A percentile compares a stretch with the other conserved stretches of the same genome.
These are phyloP conservation scores for Phasia obesa DNA, from an alignment of 2,888 invertebrate genomes.

Conservation along the genomic window DNA sequence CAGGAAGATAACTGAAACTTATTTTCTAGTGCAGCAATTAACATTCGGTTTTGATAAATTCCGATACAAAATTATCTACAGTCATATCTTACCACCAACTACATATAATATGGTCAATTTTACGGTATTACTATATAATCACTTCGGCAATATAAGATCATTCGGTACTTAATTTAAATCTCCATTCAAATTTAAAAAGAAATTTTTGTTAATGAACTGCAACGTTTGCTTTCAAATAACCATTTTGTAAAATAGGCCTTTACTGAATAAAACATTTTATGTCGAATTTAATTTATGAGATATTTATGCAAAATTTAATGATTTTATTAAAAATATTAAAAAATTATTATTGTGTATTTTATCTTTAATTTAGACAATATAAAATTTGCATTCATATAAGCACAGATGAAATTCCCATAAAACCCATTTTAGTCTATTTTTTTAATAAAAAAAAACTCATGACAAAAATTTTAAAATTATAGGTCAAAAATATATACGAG, in stretches of 20 bases:
- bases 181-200: background rate
- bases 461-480: constrained; percentile 35
- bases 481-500: constrained; percentile 33
- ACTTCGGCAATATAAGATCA: too few species aligned
- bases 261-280: constrained; percentile 1
- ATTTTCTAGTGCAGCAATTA: too few species aligned
- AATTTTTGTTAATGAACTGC: constrained; percentile 53
- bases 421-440: constrained; percentile 22
- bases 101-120: too few species aligned
- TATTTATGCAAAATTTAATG: constrained; percentile 42
- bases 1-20: too few species aligned
- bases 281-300: constrained; percentile 8
- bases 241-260: constrained; percentile 48
- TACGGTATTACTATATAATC: too few species aligned
- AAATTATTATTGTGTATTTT: background rate
- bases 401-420: constrained; percentile 39
- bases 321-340: background rate
- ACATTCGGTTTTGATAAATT: too few species aligned
- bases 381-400: constrained; percentile 42
- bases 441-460: constrained; percentile 10
- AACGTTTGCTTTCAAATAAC: constrained; percentile 19
- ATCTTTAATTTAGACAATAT: constrained; percentile 2
- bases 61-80: too few species aligned
- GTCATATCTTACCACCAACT: too few species aligned
- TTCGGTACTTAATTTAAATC: too few species aligned